phyloP scores from a whole-genome alignment of 2,113 vertebrate species.

The Zosterops borbonicus region DNA sequence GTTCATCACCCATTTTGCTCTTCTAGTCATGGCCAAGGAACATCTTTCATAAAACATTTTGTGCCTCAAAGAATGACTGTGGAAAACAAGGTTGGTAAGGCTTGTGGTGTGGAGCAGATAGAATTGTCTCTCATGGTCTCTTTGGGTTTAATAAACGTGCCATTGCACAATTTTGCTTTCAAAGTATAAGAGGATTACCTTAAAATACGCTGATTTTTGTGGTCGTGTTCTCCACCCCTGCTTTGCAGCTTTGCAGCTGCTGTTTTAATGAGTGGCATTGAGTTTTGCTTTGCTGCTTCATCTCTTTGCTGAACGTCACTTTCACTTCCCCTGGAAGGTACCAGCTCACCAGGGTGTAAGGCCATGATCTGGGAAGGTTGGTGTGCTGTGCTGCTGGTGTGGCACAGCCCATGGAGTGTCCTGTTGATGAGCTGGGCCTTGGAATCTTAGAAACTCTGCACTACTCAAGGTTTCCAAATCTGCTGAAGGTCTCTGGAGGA shows the following conservation, averaged over 20 bases:
- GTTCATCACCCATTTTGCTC: not conserved
- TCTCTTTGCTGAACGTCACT: not conserved
- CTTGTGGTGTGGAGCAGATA: not conserved
- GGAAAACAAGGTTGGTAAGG: not conserved
- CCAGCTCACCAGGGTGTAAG: not conserved
- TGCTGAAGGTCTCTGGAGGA: not conserved
- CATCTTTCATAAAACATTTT: not conserved
- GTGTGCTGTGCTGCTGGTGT: not conserved
- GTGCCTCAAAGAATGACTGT: not conserved
- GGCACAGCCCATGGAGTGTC: not conserved
- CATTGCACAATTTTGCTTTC: not conserved
- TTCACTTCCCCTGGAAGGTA: not conserved
- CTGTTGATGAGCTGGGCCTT: not conserved
- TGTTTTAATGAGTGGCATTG: not conserved
- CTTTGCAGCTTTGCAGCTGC: not conserved
- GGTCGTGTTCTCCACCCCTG: not conserved
- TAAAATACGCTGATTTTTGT: not conserved
- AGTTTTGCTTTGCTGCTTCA: not conserved
- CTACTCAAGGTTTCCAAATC: not conserved
- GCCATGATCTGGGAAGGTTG: not conserved
- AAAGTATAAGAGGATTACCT: not conserved
- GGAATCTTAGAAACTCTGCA: not conserved
- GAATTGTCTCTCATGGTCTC: not conserved
- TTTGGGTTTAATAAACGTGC: not conserved
- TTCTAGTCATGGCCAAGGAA: not conserved